These are phyloP conservation scores for Drosophila dives DNA, from an alignment of 2,888 invertebrate genomes.

Conservation along the genomic window DNA sequence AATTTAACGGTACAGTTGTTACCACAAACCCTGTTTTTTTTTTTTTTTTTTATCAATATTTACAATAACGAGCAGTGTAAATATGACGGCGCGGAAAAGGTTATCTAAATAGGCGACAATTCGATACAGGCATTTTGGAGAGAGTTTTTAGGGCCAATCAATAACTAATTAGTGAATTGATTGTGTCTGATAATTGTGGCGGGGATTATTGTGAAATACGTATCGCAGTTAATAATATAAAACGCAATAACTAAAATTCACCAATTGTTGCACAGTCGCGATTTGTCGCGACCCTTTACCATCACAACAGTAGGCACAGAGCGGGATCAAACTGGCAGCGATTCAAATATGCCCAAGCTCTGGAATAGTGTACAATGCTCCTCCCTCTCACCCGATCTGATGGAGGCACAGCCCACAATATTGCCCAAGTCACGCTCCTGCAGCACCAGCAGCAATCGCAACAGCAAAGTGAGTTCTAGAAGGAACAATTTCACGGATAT, in stretches of 20 bases:
- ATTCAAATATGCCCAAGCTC: slow-evolving; percentile 75
- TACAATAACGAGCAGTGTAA: not conserved
- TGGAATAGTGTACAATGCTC: slow-evolving; percentile 58
- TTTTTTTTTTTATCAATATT: slow-evolving; percentile 13
- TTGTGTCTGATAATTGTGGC: slow-evolving; percentile 47
- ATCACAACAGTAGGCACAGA: slow-evolving; percentile 49
- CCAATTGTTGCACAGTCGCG: slow-evolving; percentile 46
- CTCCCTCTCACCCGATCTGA: slow-evolving; percentile 73
- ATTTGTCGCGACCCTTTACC: slow-evolving; percentile 64
- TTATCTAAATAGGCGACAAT: slow-evolving; percentile 61
- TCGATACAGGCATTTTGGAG: slow-evolving; percentile 7
- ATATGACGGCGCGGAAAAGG: slow-evolving; percentile 47
- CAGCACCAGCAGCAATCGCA: slow-evolving; percentile 44
- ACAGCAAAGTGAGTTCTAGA: slow-evolving; percentile 68
- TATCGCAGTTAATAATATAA: not conserved
- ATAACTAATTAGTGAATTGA: slow-evolving; percentile 73
- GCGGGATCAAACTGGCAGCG: slow-evolving; percentile 9
- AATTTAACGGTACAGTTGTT: slow-evolving; percentile 37
- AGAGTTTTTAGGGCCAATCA: slow-evolving; percentile 62
- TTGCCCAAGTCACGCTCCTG: slow-evolving; percentile 67
- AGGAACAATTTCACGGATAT: no score
- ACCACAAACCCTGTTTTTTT: slow-evolving; percentile 10
- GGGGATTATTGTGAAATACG: slow-evolving; percentile 62
- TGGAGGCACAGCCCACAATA: slow-evolving; percentile 76
- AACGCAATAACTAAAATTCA: slow-evolving; percentile 7